Conservation (phyloP, 2,888 invertebrate genomes). For the Lamellibrachia satsuma region DNA sequence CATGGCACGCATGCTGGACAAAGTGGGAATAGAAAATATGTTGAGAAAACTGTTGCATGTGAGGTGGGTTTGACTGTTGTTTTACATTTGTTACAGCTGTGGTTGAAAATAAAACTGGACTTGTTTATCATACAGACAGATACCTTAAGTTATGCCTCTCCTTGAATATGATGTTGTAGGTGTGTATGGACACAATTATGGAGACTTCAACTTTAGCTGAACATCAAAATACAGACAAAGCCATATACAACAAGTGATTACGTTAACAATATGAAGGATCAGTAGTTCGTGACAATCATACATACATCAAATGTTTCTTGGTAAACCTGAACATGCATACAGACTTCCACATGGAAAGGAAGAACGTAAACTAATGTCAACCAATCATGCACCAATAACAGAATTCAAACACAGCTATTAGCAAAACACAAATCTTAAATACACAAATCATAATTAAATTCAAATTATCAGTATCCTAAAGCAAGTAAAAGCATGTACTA, state of each 20-base stretch:
- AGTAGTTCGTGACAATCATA: not conserved
- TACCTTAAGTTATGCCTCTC: not conserved
- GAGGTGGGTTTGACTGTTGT: not conserved
- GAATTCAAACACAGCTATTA: not conserved
- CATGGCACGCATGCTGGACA: not conserved
- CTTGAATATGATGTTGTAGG: not conserved
- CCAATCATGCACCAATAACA: not conserved
- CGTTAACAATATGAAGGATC: not conserved
- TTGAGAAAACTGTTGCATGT: not conserved
- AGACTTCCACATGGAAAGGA: not conserved
- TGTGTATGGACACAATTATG: not conserved
- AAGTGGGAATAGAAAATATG: not conserved
- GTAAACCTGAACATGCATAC: not conserved
- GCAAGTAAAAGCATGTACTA: not conserved
- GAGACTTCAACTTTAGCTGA: constrained; percentile 7
- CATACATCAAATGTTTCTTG: not conserved
- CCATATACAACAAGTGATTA: not conserved
- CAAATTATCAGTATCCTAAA: not conserved
- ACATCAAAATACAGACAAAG: not conserved
- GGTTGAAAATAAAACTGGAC: not conserved
- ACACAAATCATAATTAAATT: not conserved
- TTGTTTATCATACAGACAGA: not conserved
- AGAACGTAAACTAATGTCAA: constrained; percentile 12
- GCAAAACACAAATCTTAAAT: not conserved
- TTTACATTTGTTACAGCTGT: not conserved